A percentile compares a stretch with the other conserved stretches of the same genome.
phyloP scores from a whole-genome alignment of 2,888 invertebrate genomes.

The Ctenicera cuprea region DNA sequence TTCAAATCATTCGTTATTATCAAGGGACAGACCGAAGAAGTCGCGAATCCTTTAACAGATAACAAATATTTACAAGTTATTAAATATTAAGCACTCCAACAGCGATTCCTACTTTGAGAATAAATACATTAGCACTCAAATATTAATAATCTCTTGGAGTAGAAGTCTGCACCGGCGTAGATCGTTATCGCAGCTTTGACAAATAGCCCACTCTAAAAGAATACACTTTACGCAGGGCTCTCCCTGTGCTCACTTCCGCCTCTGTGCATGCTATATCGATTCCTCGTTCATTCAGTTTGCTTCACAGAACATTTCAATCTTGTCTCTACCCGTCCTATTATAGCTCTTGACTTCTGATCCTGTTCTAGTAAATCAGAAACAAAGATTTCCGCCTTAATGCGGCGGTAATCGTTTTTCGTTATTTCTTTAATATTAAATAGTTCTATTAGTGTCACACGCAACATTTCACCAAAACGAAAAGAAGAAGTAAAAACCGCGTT shows the following conservation, averaged over 20 bases:
- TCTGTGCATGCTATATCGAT: constrained; percentile 63
- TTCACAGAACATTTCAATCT: constrained; percentile 64
- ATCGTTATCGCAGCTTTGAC: constrained; percentile 62
- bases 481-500: neutral
- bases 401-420: constrained; percentile 29
- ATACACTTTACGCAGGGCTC: constrained; percentile 59
- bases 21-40: constrained; percentile 48
- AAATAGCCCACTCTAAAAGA: constrained; percentile 64
- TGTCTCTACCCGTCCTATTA: constrained; percentile 57
- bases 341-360: constrained; percentile 52
- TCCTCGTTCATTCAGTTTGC: constrained; percentile 63
- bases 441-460: neutral
- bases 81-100: constrained; percentile 45
- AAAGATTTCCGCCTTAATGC: constrained; percentile 41
- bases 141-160: constrained; percentile 56
- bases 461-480: neutral
- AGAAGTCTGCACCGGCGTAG: constrained; percentile 45
- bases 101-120: constrained; percentile 47
- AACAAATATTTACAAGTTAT: constrained; percentile 52
- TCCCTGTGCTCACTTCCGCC: constrained; percentile 60
- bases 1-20: constrained; percentile 49
- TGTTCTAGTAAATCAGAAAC: constrained; percentile 48
- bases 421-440: constrained; percentile 17
- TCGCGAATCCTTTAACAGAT: constrained; percentile 43
- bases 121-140: constrained; percentile 53